Base-by-base conservation (phyloP, 2,888 invertebrate species). In the Hemaris fuciformis region DNA sequence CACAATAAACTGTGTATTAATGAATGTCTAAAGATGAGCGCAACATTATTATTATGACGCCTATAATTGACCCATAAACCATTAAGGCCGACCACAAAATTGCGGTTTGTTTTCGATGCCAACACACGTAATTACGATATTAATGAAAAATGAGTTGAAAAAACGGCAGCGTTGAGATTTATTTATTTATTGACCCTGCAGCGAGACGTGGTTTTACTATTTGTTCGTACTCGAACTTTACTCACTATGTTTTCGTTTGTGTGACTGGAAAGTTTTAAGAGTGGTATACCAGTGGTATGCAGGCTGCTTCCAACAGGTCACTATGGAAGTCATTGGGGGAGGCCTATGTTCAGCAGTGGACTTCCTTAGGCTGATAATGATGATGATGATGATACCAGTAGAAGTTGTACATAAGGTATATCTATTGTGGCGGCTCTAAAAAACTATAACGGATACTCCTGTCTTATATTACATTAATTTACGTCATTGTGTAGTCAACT, bases 21-120 rank as follows among this genome's bases (percentile, higher is more conserved):
- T 63, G 61, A 65, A 66, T 79, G 75, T 61, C 66, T 74, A 75
- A 77, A 79, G 65, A 77, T 71, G 72, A 64, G 60, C 43, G 64
- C 73, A 69, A 78, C 77, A 79, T 81, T 53, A 85, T 88, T 79
- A 91, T 89, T 90, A 90, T 89, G 82, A 89, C 89, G 88, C 89
- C 87, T 87, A 80, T 87, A 89, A 90, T 89, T 87, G 87, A 85
- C 83, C 83, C 83, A 83, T 88, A 88, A 85, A 86, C 85, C 83
- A 88, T 89, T 87, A 88, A 77, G 76, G 70, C 77, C 68, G 81
- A 82, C 86, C 85, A 84, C 87, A 84, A 83, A 81, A 83, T 82
- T 84, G 88, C 80, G 89, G 89, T 91, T 88, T 84, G 88, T 88
- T 88, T 85, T 89, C 84, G 84, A 87, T 84, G 85, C 84, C 84